phyloP scores from a whole-genome alignment of 2,113 vertebrate species.

The Boleophthalmus pectinirostris region DNA sequence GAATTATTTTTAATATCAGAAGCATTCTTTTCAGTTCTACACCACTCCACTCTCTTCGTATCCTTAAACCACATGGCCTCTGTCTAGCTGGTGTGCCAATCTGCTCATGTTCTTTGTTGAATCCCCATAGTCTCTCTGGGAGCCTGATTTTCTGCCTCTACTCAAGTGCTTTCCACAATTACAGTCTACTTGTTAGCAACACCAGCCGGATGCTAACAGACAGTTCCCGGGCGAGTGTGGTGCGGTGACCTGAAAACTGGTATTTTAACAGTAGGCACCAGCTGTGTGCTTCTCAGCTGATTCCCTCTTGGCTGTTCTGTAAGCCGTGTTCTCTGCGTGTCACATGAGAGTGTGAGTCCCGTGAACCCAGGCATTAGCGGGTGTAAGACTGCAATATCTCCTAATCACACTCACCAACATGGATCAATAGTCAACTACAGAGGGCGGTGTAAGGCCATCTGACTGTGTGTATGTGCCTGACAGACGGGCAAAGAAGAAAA shows the following conservation, averaged over 20 bases:
- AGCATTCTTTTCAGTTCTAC: not conserved
- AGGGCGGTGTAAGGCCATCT: slow-evolving; percentile 8
- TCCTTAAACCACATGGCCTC: slow-evolving; percentile 6
- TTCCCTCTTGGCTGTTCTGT: slow-evolving; percentile 38
- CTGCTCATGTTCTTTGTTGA: slow-evolving; percentile 5
- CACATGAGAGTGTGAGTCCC: slow-evolving; percentile 58
- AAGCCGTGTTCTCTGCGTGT: slow-evolving; percentile 36
- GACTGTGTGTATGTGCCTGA: slow-evolving; percentile 10
- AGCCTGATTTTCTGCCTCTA: slow-evolving; percentile 5
- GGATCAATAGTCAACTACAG: slow-evolving; percentile 38
- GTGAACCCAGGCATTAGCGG: slow-evolving; percentile 46
- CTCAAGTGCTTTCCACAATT: not conserved
- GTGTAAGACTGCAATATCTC: slow-evolving; percentile 39
- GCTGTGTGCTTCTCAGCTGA: slow-evolving; percentile 69
- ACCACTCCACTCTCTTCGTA: not conserved
- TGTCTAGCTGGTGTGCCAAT: slow-evolving; percentile 14
- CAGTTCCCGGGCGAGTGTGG: slow-evolving; percentile 23
- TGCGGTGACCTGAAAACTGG: slow-evolving; percentile 53
- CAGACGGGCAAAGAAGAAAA: not conserved
- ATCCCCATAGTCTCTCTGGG: not conserved
- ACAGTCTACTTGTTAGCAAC: slow-evolving; percentile 18
- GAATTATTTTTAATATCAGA: not conserved
- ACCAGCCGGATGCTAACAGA: slow-evolving; percentile 23
- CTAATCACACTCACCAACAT: slow-evolving; percentile 47
- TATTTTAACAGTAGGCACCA: slow-evolving; percentile 41